Percentiles rank a stretch among this genome's conserved stretches.
Conservation (phyloP, 2,113 vertebrate species). For the Chauna torquata region DNA sequence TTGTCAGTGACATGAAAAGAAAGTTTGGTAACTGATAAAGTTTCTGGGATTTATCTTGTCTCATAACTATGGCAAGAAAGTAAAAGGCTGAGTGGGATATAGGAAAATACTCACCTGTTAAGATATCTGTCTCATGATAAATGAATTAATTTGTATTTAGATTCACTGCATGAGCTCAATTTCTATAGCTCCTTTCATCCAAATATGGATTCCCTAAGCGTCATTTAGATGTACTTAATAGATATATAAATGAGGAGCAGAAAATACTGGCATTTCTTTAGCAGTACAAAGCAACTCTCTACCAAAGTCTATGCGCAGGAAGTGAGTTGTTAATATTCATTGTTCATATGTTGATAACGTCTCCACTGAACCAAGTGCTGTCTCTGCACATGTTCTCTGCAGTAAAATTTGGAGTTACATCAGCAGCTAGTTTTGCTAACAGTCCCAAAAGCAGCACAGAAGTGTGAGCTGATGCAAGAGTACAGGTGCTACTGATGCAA, state of each 20-base stretch:
- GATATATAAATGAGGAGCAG: neutral
- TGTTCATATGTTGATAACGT: neutral
- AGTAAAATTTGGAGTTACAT: neutral
- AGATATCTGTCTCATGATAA: neutral
- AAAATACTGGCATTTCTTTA: neutral
- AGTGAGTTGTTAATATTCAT: neutral
- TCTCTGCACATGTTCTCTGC: neutral
- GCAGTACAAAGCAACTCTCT: neutral
- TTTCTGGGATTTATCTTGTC: conserved; percentile 3
- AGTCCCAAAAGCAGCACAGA: neutral
- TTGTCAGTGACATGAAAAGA: neutral
- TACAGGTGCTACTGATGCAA: conserved; percentile 50
- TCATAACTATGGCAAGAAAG: neutral
- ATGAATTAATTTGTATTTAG: conserved; percentile 8
- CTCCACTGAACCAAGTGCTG: neutral
- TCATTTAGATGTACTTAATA: neutral
- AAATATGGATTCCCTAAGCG: neutral
- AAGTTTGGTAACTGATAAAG: neutral
- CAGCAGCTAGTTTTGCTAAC: neutral
- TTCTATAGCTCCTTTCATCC: neutral
- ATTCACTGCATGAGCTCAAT: neutral
- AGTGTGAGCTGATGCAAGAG: neutral
- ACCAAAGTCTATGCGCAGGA: neutral
- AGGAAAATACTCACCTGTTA: neutral
- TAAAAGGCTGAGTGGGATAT: neutral